Evolutionary conservation across 2,888 invertebrate genomes (phyloP).

Genomic region (Ceratothoa steindachneri): DNA sequence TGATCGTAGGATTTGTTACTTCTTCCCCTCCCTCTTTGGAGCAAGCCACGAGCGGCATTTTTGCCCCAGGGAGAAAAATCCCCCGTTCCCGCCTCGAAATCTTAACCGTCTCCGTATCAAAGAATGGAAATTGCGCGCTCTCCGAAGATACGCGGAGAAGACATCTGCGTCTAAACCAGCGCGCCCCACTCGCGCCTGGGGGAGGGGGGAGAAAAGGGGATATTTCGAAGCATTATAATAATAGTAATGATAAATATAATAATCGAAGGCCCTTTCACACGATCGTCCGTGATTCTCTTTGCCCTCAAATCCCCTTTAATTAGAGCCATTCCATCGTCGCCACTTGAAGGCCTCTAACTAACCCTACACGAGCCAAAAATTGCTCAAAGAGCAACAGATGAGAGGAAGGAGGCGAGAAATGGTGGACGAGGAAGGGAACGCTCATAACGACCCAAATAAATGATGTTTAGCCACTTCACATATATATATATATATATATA

Average conservation of each 20-base stretch:
- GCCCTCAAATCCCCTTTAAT: neutral
- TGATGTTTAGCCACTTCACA: neutral
- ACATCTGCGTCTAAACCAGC: too few species aligned
- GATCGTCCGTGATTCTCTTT: neutral
- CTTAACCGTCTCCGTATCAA: too few species aligned
- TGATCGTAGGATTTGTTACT: too few species aligned
- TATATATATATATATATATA: slow-evolving; percentile 20
- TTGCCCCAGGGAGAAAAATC: too few species aligned
- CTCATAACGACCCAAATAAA: too few species aligned
- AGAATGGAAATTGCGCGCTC: too few species aligned
- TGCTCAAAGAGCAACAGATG: neutral
- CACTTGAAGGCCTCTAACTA: neutral
- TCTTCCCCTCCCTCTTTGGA: too few species aligned
- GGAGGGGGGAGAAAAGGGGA: neutral
- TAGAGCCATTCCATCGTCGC: neutral
- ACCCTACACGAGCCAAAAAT: neutral
- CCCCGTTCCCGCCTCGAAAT: too few species aligned
- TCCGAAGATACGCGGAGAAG: too few species aligned
- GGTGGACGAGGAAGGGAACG: neutral
- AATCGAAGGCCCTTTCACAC: neutral
- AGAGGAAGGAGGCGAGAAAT: neutral
- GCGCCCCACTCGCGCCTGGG: too few species aligned
- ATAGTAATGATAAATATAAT: neutral
- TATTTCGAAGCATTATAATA: neutral
- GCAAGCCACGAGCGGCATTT: too few species aligned